Evolutionary conservation across 2,113 vertebrate species (phyloP), one percentile per base, ranked within the genome.

Genomic region (Chascanopsetta lugubris): DNA sequence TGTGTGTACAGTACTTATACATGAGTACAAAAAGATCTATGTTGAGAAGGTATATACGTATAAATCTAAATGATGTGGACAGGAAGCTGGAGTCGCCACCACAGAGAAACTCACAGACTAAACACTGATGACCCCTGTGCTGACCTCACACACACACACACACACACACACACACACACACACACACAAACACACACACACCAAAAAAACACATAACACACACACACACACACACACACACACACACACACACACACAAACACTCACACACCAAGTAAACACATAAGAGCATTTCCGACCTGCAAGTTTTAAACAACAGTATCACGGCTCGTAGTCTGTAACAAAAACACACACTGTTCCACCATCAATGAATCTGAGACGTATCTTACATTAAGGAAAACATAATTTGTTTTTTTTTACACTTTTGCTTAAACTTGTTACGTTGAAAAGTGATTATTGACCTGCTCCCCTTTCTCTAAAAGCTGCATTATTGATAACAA

Each of bases 51-150:
- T 62, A 81, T 62, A 81, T 72, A 85, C 83, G 85, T 75, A 91
- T 88, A 90, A 90, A 93, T 94, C 92, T 90, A 80, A 60, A 83
- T 32, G 34, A 64, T 46, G 43, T 8, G 85, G 89, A 86, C 82
- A 86, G 88, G 75, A 89, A 74, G 88, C 85, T 88, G 88, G 91
- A 90, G 92, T 84, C 87, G 87, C 91, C 92, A 92, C 89, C 69
- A 55, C 80, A 82, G 82, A 67, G 85, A 89, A 65, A 69, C 72
- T 79, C 80, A 85, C 86, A 96, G 95, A 96, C 95, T 95, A 88
- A 89, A 88, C 88, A 88, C 46, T 32, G 61, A 79, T 77, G 86
- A 87, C 88, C 88, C 68, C 49, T 22, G 1, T 9, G 57, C 26
- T 86, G 78, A 89, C 84, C 88, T 79, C 30, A 40, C n/a, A 36